Conservation (phyloP, 1,140 invertebrate genomes). For the Harpegnathos saltator region DNA sequence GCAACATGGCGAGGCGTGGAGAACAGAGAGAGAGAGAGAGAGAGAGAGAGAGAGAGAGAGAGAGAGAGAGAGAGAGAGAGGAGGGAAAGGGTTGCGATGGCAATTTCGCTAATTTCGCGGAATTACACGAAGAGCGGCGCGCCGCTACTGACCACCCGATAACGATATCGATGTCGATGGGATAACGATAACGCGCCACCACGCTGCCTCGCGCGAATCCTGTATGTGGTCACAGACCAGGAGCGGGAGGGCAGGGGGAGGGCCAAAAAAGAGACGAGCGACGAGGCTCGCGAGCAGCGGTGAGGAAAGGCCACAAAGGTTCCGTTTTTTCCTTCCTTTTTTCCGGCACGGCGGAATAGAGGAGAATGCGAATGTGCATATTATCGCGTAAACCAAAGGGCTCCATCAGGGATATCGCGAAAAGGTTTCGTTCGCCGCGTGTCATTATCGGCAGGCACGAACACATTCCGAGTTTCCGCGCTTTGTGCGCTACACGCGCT, state of each 20-base stretch:
- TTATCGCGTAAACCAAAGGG: constrained; percentile 45
- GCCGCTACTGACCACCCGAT: not conserved
- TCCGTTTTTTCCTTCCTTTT: not conserved
- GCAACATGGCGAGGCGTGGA: not conserved
- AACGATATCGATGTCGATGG: constrained; percentile 41
- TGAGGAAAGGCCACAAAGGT: constrained; percentile 16
- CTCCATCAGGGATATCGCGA: constrained; percentile 18
- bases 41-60: not conserved
- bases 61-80: not conserved
- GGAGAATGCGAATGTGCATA: too few relatives aligned
- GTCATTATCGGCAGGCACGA: constrained; percentile 17
- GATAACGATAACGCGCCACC: constrained; percentile 11
- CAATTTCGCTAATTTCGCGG: constrained; percentile 67
- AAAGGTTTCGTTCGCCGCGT: constrained; percentile 26
- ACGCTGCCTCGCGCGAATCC: not conserved
- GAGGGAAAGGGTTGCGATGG: not conserved
- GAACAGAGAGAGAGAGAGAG: not conserved
- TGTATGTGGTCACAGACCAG: not conserved
- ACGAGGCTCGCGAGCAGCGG: not conserved
- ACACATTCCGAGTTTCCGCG: constrained; percentile 17
- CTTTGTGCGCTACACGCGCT: not conserved
- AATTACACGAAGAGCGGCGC: constrained; percentile 58
- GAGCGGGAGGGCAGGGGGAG: too few relatives aligned
- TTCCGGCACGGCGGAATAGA: too few relatives aligned
- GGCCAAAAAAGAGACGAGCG: not conserved